These are phyloP conservation scores for Diarsia dahlii DNA, from an alignment of 2,888 invertebrate species.

Conservation along the genomic window DNA sequence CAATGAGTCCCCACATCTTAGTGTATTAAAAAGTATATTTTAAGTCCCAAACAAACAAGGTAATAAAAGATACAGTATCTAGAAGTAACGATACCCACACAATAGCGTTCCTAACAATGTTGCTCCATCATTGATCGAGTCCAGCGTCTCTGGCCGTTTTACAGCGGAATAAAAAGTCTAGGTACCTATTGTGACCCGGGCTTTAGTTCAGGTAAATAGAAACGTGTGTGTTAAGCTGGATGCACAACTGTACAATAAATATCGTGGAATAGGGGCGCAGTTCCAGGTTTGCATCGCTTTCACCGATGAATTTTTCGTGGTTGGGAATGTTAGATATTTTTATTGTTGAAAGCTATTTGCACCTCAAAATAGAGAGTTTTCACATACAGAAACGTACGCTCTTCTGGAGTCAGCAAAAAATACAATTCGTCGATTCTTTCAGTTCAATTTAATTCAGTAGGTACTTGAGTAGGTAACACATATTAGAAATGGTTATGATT, in stretches of 20 bases:
- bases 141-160: conserved; percentile 2
- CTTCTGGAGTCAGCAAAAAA: background rate
- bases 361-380: background rate
- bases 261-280: conserved; percentile 13
- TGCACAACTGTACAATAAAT: conserved; percentile 23
- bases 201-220: conserved; percentile 22
- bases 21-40: background rate
- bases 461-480: no score
- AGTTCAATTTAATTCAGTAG: no score
- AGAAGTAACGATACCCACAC: background rate
- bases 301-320: background rate
- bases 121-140: conserved; percentile 1
- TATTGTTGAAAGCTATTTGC: background rate
- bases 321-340: background rate
- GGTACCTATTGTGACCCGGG: conserved; percentile 2
- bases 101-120: background rate
- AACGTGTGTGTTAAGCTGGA: background rate
- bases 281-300: background rate
- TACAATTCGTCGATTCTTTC: background rate
- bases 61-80: background rate
- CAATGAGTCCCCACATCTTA: background rate
- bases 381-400: background rate
- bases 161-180: background rate
- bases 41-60: conserved; percentile 8
- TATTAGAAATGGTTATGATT: no score